A percentile compares a stretch with the other conserved stretches of the same genome.
These are phyloP conservation scores for Plecotus auritus DNA, from an alignment of 2,113 vertebrate genomes.

Conservation along the genomic window DNA sequence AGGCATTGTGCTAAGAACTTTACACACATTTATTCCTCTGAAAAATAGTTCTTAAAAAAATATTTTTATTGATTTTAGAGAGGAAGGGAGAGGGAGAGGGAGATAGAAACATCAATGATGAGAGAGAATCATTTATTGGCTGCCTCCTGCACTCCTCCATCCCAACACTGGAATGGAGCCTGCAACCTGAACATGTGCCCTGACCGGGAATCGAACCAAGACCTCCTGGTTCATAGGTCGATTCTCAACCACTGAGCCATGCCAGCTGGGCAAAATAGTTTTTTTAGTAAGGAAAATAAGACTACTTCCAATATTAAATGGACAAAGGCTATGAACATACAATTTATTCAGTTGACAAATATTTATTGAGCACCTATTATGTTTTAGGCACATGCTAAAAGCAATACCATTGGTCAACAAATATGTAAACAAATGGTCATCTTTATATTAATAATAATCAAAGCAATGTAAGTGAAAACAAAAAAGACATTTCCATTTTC, in stretches of 20 bases:
- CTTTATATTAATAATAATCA: neutral
- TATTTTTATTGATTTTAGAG: too few relatives aligned
- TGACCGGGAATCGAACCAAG: too few relatives aligned
- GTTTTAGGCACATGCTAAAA: neutral
- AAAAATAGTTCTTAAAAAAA: neutral
- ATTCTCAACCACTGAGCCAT: too few relatives aligned
- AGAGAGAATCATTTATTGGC: too few relatives aligned
- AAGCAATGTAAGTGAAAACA: neutral
- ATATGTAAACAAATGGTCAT: neutral
- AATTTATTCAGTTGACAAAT: neutral
- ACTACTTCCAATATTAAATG: neutral
- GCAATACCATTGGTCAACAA: neutral
- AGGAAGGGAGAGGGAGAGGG: too few relatives aligned
- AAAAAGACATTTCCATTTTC: neutral
- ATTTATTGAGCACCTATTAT: slow-evolving; percentile 1
- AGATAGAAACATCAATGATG: too few relatives aligned
- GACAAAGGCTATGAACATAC: neutral
- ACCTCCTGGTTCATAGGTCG: too few relatives aligned
- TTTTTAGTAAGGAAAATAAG: too few relatives aligned
- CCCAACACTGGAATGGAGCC: too few relatives aligned
- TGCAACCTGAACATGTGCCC: too few relatives aligned
- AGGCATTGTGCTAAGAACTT: neutral
- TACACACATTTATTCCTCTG: neutral
- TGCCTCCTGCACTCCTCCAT: too few relatives aligned
- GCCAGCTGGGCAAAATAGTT: too few relatives aligned